Evolutionary conservation across 2,888 invertebrate genomes (phyloP).

Genomic region (Adelphocoris suturalis): DNA sequence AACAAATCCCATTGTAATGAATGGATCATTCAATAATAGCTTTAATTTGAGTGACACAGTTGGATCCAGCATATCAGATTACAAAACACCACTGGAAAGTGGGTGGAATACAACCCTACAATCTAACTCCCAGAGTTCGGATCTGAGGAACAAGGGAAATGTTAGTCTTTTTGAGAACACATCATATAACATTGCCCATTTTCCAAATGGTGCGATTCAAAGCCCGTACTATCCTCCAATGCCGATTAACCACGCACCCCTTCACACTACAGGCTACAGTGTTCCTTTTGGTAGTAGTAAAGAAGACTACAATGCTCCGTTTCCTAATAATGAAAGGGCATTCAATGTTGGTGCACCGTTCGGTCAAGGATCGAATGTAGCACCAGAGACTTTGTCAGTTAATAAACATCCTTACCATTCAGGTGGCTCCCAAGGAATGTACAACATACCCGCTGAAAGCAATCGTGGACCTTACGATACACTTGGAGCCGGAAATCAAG

Average conservation of each 20-base stretch:
- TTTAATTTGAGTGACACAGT: neutral
- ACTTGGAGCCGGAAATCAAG: neutral
- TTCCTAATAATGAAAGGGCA: neutral
- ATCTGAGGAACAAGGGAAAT: too few relatives aligned
- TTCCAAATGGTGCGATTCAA: neutral
- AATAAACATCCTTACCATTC: neutral
- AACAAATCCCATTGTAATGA: neutral
- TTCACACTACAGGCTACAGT: neutral
- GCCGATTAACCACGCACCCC: neutral
- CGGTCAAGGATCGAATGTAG: neutral
- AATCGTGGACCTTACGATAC: neutral
- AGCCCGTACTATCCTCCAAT: neutral
- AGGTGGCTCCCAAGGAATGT: neutral
- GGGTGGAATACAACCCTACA: too few relatives aligned
- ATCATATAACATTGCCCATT: neutral
- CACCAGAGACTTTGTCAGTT: neutral
- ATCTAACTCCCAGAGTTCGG: too few relatives aligned
- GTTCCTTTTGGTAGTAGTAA: neutral
- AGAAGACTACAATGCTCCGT: neutral
- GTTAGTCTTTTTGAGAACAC: neutral
- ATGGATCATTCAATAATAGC: neutral
- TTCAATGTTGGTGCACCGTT: neutral
- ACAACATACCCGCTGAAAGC: neutral
- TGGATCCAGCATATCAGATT: too few relatives aligned
- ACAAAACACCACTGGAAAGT: too few relatives aligned